Base-by-base conservation (phyloP, 2,113 vertebrate species). In the Protomyctophum bolini region DNA sequence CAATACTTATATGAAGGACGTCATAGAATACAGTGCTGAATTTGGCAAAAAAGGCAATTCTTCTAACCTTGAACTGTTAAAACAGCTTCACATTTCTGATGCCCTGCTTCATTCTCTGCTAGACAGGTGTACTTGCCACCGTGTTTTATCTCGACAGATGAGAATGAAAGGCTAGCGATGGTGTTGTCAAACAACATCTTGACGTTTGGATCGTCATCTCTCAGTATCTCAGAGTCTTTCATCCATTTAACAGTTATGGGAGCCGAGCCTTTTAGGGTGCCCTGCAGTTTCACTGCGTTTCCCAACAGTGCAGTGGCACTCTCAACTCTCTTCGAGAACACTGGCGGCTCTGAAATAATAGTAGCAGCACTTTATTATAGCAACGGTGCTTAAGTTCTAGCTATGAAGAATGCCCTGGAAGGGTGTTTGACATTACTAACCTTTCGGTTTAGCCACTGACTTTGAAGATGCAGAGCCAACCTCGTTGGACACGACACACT, bases 11-110 rank as follows among this genome's bases (percentile, higher is more conserved):
- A 7, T 59, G 4, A 50, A n/a, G 6, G 51, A 3, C 15, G n/a
- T 46, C 46, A 2, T 21, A 7, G 41, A 11, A 8, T 51, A 59
- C 0, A 4, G 3, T 6, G 5, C 33, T 4, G 33, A 41, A 41
- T 41, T 4, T 41, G 3, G 33, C 33, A 41, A 41, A 41, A 41
- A 41, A 10, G 2, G 45, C 67, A 41, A 1, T 15, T 73, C 64
- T 74, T 93, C 96, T 83, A 88, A 99, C 97, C 97, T 99, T 99
- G 97, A 66, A 98, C 92, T 70, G 90, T 89, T 81, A 99, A 84
- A 72, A 92, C 86, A 63, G 96, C 97, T 85, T 98, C 94, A 79
- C 95, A 95, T 28, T 94, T 97, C 83, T 98, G 97, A 75, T 95
- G 95, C 51, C 97, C 97, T 1, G 97, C 96, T 63, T 97, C 95